Evolutionary conservation across 2,113 vertebrate genomes (phyloP).

Genomic region (Takifugu flavidus): DNA sequence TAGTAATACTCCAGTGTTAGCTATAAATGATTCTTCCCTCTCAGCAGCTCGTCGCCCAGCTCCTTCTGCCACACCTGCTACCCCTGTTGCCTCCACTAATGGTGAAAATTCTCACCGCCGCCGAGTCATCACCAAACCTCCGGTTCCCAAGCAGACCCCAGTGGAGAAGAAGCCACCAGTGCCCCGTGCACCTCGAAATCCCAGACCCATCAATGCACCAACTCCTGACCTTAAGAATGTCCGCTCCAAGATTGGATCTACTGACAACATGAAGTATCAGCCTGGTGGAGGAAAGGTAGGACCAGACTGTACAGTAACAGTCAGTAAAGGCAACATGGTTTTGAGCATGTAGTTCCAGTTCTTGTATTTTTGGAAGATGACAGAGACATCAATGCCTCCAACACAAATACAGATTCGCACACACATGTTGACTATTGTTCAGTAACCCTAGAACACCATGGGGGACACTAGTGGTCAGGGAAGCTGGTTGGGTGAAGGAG

Average conservation of each 20-base stretch:
- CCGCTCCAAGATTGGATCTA: constrained; percentile 93
- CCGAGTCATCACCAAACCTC: constrained; percentile 74
- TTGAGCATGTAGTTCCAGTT: too few relatives aligned
- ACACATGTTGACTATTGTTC: too few relatives aligned
- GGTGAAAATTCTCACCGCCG: constrained; percentile 62
- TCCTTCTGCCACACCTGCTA: constrained; percentile 50
- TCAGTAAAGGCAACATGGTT: too few relatives aligned
- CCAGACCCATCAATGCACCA: constrained; percentile 68
- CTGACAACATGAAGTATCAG: constrained; percentile 93
- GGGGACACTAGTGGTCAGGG: too few relatives aligned
- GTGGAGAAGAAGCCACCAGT: constrained; percentile 78
- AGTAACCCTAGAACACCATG: too few relatives aligned
- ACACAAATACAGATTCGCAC: too few relatives aligned
- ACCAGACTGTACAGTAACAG: not conserved
- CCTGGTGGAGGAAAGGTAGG: constrained; percentile 93
- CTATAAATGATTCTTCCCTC: not conserved
- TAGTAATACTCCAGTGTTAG: not conserved
- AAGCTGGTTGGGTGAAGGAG: too few relatives aligned
- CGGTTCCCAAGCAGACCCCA: constrained; percentile 75
- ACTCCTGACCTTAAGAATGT: constrained; percentile 88
- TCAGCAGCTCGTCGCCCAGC: constrained; percentile 68
- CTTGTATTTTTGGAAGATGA: too few relatives aligned
- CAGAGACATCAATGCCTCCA: too few relatives aligned
- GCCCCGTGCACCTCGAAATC: constrained; percentile 61
- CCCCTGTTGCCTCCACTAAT: constrained; percentile 55